A percentile compares a stretch with the other conserved stretches of the same genome.
phyloP scores from a whole-genome alignment of 2,888 invertebrate genomes.

The Phengaris arion region DNA sequence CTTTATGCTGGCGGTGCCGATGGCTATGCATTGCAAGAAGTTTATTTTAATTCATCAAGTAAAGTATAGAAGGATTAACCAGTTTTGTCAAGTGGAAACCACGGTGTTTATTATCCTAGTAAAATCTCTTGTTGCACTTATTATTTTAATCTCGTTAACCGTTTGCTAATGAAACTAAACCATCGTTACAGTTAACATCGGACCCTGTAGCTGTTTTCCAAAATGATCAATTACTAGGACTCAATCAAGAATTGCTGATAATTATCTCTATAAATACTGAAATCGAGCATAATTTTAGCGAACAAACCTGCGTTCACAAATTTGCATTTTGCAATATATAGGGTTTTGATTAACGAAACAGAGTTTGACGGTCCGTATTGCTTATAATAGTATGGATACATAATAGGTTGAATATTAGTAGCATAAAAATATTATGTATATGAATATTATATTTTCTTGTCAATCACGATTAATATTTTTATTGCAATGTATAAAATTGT shows the following conservation, averaged over 20 bases:
- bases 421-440: neutral
- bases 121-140: neutral
- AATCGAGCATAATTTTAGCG: neutral
- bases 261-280: constrained; percentile 6
- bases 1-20: no score
- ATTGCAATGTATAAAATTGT: no score
- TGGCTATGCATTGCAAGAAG: no score
- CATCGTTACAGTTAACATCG: neutral
- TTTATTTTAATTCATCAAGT: neutral
- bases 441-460: no score
- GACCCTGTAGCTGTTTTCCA: neutral
- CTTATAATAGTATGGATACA: neutral
- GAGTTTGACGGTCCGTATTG: neutral
- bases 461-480: no score
- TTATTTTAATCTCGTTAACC: neutral
- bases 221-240: constrained; percentile 6
- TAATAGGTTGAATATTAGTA: no score
- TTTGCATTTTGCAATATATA: constrained; percentile 6
- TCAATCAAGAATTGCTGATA: constrained; percentile 5
- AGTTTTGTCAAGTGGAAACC: neutral
- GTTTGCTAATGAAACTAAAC: neutral
- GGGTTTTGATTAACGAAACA: neutral
- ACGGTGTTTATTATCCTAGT: neutral
- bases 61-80: neutral
- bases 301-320: constrained; percentile 1